These are phyloP conservation scores for Argopecten irradians DNA, from an alignment of 1,140 invertebrate species.

Conservation along the genomic window DNA sequence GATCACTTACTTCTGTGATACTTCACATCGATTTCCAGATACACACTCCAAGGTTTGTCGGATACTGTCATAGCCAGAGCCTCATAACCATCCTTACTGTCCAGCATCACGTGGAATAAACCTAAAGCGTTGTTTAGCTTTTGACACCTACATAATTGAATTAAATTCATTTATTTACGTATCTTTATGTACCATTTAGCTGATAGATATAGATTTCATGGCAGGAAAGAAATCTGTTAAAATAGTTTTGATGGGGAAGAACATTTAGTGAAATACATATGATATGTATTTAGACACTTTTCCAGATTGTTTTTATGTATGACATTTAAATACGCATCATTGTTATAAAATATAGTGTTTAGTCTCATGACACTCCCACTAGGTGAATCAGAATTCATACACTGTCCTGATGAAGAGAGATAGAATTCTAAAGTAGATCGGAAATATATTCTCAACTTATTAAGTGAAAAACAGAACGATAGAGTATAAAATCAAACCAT, in stretches of 20 bases:
- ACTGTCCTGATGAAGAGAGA: too few species aligned
- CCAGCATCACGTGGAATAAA: slow-evolving; percentile 75
- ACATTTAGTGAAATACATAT: background rate
- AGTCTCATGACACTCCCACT: too few species aligned
- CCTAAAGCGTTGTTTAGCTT: slow-evolving; percentile 61
- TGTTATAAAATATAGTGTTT: too few species aligned
- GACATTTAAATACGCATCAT: background rate
- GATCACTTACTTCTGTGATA: slow-evolving; percentile 69
- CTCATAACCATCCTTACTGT: slow-evolving; percentile 60
- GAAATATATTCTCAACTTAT: too few species aligned
- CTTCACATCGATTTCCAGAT: slow-evolving; percentile 72
- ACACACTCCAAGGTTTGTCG: slow-evolving; percentile 70
- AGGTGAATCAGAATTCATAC: too few species aligned
- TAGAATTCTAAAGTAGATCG: too few species aligned
- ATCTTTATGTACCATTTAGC: background rate
- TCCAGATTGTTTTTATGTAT: background rate
- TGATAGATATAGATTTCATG: background rate
- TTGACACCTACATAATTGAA: slow-evolving; percentile 56
- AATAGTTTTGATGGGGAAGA: background rate
- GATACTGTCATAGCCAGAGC: slow-evolving; percentile 47
- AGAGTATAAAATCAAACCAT: too few species aligned
- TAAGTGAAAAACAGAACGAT: too few species aligned
- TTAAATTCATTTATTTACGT: background rate
- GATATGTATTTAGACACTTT: background rate
- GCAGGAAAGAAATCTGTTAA: background rate